phyloP scores from a whole-genome alignment of 2,113 vertebrate genomes.

The Arizona elegans region DNA sequence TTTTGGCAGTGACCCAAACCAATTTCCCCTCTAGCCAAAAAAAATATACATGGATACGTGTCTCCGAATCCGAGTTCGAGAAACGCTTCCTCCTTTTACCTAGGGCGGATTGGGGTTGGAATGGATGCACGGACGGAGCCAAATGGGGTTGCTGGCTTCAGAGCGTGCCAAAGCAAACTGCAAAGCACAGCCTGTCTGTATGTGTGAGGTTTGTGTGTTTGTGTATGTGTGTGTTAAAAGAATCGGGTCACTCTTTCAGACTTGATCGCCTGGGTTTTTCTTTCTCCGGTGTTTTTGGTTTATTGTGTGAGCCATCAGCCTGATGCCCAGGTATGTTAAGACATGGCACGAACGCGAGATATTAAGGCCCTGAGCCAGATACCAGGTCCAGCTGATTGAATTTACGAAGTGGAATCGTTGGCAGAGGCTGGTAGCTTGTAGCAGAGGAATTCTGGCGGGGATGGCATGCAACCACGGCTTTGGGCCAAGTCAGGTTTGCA shows the following conservation, averaged over 20 bases:
- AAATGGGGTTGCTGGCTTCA: neutral
- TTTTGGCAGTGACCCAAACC: neutral
- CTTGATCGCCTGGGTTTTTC: neutral
- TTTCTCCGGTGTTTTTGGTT: neutral
- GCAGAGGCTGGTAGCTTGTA: neutral
- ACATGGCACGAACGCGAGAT: neutral
- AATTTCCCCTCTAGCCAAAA: neutral
- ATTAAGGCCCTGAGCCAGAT: neutral
- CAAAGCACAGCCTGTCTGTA: neutral
- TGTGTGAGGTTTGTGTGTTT: too few relatives aligned
- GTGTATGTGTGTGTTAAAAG: neutral
- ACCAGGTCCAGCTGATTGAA: neutral
- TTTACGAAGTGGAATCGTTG: neutral
- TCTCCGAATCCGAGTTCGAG: neutral
- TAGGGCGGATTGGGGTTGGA: neutral
- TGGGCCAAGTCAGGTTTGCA: neutral
- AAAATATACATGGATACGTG: neutral
- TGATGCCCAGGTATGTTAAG: neutral
- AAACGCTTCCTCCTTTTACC: neutral
- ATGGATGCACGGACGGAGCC: neutral
- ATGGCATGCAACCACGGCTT: neutral
- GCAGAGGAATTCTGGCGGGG: neutral
- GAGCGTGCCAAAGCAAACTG: neutral
- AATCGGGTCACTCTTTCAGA: neutral
- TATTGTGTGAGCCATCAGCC: neutral